Evolutionary conservation across 2,888 invertebrate species (phyloP).

Genomic region (Desoria tigrina): DNA sequence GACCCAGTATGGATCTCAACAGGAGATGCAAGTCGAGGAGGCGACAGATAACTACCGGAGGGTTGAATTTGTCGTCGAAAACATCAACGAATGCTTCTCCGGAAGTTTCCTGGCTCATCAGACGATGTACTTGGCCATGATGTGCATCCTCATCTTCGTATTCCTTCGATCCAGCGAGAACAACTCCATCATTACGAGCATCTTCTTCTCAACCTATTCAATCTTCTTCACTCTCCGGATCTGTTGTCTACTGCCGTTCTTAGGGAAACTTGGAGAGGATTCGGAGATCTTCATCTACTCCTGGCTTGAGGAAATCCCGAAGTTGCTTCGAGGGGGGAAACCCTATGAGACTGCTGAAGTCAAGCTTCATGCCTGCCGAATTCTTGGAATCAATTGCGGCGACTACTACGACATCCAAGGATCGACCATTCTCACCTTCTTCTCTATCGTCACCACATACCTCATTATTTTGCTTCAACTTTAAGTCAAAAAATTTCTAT

Average conservation of each 20-base stretch:
- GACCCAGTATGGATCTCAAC: slow-evolving; percentile 50
- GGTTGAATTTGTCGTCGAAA: slow-evolving; percentile 51
- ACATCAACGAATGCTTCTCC: slow-evolving; percentile 51
- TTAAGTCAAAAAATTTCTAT: slow-evolving; percentile 35
- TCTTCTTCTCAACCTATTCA: slow-evolving; percentile 52
- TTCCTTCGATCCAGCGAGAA: slow-evolving; percentile 46
- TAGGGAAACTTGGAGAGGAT: slow-evolving; percentile 51
- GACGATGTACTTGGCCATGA: slow-evolving; percentile 52
- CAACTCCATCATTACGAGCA: slow-evolving; percentile 45
- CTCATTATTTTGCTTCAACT: slow-evolving; percentile 49
- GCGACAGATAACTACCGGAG: slow-evolving; percentile 50
- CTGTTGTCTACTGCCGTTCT: slow-evolving; percentile 49
- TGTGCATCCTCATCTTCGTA: slow-evolving; percentile 53
- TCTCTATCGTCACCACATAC: slow-evolving; percentile 50
- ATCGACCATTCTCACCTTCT: slow-evolving; percentile 49
- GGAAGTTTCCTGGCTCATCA: slow-evolving; percentile 52
- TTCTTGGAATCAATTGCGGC: slow-evolving; percentile 51
- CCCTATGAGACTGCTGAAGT: slow-evolving; percentile 52
- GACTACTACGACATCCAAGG: slow-evolving; percentile 52
- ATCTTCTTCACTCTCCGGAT: slow-evolving; percentile 52
- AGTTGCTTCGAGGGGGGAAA: slow-evolving; percentile 49
- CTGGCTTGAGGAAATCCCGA: slow-evolving; percentile 52
- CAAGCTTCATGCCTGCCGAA: slow-evolving; percentile 51
- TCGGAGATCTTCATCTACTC: slow-evolving; percentile 52
- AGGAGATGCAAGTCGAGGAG: slow-evolving; percentile 52